Conservation (phyloP, 2,888 invertebrate genomes). For the Urechis unicinctus region DNA sequence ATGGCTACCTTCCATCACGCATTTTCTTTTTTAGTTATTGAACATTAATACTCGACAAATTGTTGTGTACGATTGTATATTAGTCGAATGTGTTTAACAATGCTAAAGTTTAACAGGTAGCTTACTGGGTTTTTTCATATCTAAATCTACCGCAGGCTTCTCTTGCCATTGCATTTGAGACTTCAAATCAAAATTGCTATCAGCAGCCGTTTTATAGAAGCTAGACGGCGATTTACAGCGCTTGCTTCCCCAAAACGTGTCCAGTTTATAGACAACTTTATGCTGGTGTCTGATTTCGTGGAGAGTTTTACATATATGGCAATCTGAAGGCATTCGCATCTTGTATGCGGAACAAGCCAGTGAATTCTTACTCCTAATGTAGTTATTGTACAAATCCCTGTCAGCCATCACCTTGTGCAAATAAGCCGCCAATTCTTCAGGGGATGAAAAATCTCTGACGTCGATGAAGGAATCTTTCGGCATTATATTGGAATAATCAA, state of each 20-base stretch:
- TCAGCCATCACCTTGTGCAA: neutral
- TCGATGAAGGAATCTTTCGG: neutral
- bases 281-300: neutral
- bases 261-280: neutral
- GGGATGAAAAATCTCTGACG: neutral
- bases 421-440: neutral
- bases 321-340: neutral
- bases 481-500: neutral
- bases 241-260: neutral
- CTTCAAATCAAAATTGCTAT: neutral
- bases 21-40: no score
- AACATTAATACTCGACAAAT: no score
- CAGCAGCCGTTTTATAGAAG: neutral
- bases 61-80: no score
- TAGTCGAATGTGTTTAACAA: no score
- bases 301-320: neutral
- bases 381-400: neutral
- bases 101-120: no score
- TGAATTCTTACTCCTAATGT: neutral
- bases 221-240: neutral
- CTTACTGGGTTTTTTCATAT: no score
- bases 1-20: no score
- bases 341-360: neutral
- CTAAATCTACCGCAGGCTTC: no score
- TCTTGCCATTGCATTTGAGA: no score